Evolutionary conservation across 1,140 invertebrate genomes (phyloP).

Genomic region (Drosophila malerkotliana): DNA sequence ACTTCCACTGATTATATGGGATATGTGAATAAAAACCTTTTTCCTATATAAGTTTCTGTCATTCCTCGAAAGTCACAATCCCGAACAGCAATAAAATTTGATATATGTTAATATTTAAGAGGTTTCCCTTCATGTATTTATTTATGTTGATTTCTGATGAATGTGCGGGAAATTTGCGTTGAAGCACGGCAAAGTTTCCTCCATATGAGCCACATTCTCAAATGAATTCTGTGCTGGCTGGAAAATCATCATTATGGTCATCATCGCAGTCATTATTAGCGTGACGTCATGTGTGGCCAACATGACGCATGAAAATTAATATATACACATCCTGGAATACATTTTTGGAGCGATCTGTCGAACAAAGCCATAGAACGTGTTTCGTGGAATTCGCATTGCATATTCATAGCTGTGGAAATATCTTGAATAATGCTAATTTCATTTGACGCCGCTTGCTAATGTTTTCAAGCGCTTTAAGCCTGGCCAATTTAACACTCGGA

Average conservation of each 20-base stretch:
- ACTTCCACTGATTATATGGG: too few relatives aligned
- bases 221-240: conserved; percentile 28
- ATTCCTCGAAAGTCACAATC: background rate
- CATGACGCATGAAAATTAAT: conserved; percentile 65
- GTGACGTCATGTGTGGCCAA: conserved; percentile 54
- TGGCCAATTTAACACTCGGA: background rate
- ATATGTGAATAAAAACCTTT: background rate
- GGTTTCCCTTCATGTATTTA: conserved; percentile 7
- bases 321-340: conserved; percentile 16
- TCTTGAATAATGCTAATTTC: conserved; percentile 65
- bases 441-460: conserved; percentile 18
- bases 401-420: conserved; percentile 58
- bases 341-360: conserved; percentile 12
- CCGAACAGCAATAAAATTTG: conserved; percentile 35
- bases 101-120: conserved; percentile 18
- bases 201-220: conserved; percentile 36
- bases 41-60: too few relatives aligned
- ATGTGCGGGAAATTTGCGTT: conserved; percentile 46
- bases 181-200: conserved; percentile 29
- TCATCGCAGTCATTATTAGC: conserved; percentile 36
- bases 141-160: conserved; percentile 42
- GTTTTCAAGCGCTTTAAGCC: conserved; percentile 3
- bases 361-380: conserved; percentile 32
- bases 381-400: conserved; percentile 45
- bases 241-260: conserved; percentile 20